Evolutionary conservation across 1,140 invertebrate genomes (phyloP).

Genomic region (Ips typographus): DNA sequence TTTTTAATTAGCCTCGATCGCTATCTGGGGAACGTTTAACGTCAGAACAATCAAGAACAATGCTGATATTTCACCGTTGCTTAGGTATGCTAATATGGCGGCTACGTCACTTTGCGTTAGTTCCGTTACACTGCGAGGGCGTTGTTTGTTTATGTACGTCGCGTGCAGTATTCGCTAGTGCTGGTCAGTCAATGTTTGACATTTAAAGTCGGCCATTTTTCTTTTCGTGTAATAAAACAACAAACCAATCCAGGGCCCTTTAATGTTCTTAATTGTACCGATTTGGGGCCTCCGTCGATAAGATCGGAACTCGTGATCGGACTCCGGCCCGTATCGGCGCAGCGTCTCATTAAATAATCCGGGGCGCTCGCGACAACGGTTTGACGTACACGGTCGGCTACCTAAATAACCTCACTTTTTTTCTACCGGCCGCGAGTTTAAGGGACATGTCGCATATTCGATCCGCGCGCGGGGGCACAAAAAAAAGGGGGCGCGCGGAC

Average conservation of each 20-base stretch:
- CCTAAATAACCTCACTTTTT: neutral
- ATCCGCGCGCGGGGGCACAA: neutral
- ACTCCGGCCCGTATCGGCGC: conserved; percentile 1
- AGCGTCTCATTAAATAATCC: conserved; percentile 13
- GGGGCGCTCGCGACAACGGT: neutral
- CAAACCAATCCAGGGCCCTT: neutral
- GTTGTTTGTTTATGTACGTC: no score
- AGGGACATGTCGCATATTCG: conserved; percentile 11
- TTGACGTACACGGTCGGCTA: neutral
- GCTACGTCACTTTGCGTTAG: neutral
- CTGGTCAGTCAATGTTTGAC: no score
- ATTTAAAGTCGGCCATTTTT: no score
- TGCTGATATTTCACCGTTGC: conserved; percentile 31
- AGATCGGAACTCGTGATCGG: conserved; percentile 1
- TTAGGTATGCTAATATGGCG: conserved; percentile 24
- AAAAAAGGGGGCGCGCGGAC: conserved; percentile 2
- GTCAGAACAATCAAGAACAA: conserved; percentile 8
- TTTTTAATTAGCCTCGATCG: conserved; percentile 1
- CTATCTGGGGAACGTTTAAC: conserved; percentile 3
- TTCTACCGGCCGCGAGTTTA: neutral
- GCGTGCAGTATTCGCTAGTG: no score
- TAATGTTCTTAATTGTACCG: conserved; percentile 5
- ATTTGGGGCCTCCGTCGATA: neutral
- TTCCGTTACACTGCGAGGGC: no score
- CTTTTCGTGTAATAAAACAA: neutral